These are phyloP conservation scores for Drosophila burlai DNA, from an alignment of 1,140 invertebrate species.

Conservation along the genomic window DNA sequence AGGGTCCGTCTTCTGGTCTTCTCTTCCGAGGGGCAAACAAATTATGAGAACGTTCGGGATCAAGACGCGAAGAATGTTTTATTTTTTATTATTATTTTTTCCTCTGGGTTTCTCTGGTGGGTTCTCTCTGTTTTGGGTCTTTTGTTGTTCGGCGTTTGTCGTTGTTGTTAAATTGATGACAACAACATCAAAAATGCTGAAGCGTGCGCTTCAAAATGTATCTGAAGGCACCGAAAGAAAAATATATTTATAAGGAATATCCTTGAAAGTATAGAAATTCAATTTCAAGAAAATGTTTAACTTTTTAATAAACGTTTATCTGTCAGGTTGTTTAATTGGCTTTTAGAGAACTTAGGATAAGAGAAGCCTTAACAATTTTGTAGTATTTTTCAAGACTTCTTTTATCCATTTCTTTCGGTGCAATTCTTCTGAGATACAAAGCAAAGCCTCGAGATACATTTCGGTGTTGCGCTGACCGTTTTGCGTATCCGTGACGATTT, in stretches of 20 bases:
- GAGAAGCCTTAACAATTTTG: background rate
- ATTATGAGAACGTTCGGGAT: constrained; percentile 77
- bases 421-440: constrained; percentile 14
- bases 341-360: background rate
- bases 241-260: background rate
- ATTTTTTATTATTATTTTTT: constrained; percentile 29
- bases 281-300: background rate
- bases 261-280: background rate
- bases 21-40: constrained; percentile 59
- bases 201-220: constrained; percentile 81
- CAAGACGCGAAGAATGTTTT: constrained; percentile 73
- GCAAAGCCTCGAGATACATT: constrained; percentile 45
- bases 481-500: constrained; percentile 76
- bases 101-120: constrained; percentile 15
- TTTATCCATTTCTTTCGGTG: background rate
- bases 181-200: constrained; percentile 76
- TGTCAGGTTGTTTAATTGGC: background rate
- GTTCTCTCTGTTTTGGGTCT: constrained; percentile 35
- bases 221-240: constrained; percentile 50
- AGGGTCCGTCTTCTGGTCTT: constrained; percentile 4
- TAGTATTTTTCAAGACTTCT: background rate
- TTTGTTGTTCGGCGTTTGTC: constrained; percentile 38
- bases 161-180: constrained; percentile 76
- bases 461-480: constrained; percentile 47
- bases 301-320: background rate